Percentiles rank a stretch among this genome's conserved stretches.
Conservation (phyloP, 2,888 invertebrate species). For the Cancer borealis region DNA sequence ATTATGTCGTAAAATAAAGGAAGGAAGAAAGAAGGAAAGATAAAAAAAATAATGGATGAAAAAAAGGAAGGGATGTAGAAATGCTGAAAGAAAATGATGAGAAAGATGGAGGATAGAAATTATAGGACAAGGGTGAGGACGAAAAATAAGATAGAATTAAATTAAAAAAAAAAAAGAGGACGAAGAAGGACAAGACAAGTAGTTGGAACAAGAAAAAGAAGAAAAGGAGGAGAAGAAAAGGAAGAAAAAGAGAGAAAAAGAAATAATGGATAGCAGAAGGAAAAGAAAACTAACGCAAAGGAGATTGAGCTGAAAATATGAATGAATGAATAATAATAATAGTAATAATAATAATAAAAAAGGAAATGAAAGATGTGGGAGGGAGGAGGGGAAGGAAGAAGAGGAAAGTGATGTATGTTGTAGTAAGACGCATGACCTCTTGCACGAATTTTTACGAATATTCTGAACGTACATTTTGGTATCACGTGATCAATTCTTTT, state of each 20-base stretch:
- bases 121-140: background rate
- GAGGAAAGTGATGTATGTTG: too few species aligned
- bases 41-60: background rate
- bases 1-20: slow-evolving; percentile 5
- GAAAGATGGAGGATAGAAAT: background rate
- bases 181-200: background rate
- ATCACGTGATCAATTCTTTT: background rate
- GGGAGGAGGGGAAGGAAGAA: too few species aligned
- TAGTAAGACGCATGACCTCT: background rate
- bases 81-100: background rate
- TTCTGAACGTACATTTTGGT: background rate
- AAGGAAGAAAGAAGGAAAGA: background rate
- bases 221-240: background rate
- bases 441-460: background rate
- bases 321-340: too few species aligned
- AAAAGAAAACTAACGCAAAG: too few species aligned
- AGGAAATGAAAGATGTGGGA: too few species aligned
- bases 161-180: background rate
- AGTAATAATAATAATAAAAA: too few species aligned
- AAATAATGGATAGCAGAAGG: background rate
- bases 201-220: background rate
- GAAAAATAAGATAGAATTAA: background rate
- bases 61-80: background rate
- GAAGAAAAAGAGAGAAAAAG: background rate
- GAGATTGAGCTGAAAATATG: too few species aligned